Evolutionary conservation across 1,140 invertebrate species (phyloP), one percentile per base, ranked within the genome.

Genomic region (Carposina sasakii): DNA sequence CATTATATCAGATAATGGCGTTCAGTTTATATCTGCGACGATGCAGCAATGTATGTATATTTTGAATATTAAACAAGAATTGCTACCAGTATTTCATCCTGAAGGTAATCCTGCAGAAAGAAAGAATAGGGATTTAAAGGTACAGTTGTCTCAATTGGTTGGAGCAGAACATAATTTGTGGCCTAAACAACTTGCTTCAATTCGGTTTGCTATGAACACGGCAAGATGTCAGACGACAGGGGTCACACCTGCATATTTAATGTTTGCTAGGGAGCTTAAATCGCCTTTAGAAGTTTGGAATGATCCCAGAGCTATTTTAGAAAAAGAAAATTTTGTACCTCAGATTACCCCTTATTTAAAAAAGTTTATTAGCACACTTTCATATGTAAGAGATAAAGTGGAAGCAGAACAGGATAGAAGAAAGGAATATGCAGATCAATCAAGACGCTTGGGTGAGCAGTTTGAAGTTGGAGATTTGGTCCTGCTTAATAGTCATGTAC

Each of bases 181-280:
- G 61, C 47, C 61, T 5, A 40, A 57, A 19, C 28, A 36, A 16
- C 31, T 64, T 8, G 23, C 54, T 8, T 8, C 39, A 4, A 45
- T 64, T 1, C 48, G 61, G 13, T 61, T 61, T n/a, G 49, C 55
- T 0, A 4, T 61, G 23, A 60, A 64, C 69, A 36, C 65, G 48
- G 31, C 67, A 53, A 12, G n/a, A 54, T 63, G 43, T 40, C 61
- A 63, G 33, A 58, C 72, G 16, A 62, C 57, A 5, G 61, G 59
- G 1, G 52, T 20, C 2, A 54, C 63, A n/a, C 77, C 85, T 0
- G 81, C 83, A 10, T n/a, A n/a, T n/a, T n/a, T n/a, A n/a, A n/a
- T n/a, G n/a, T 73, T 72, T 46, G 63, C 47, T 9, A 40, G 67
- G n/a, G 61, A 67, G 34, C 34, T n/a, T n/a, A n/a, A n/a, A n/a